A percentile compares a stretch with the other conserved stretches of the same genome.
Evolutionary conservation across 64 coral and sea anemone species (phyloP).

Genomic region (Hydrozoanthus tunicans): DNA sequence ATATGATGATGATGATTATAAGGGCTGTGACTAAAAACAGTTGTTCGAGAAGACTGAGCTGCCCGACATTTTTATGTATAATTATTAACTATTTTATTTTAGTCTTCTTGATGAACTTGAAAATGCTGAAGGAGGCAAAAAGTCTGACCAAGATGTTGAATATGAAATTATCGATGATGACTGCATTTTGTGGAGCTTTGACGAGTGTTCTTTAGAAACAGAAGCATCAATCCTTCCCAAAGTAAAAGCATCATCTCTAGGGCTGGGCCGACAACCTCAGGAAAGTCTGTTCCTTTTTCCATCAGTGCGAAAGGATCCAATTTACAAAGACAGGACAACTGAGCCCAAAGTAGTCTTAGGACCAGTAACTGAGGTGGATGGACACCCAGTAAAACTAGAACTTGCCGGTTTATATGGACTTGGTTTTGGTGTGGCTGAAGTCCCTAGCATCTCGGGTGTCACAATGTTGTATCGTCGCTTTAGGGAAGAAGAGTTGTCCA

Average conservation of each 20-base stretch:
- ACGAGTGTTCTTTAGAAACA: constrained; percentile 43
- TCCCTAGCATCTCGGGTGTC: constrained; percentile 55
- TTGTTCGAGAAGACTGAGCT: no score
- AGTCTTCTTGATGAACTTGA: constrained; percentile 59
- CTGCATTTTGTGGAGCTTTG: constrained; percentile 85
- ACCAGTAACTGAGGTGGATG: constrained; percentile 72
- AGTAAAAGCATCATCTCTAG: background rate
- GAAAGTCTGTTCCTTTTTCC: constrained; percentile 58
- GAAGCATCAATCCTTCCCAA: background rate
- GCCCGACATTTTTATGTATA: background rate
- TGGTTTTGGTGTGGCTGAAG: constrained; percentile 70
- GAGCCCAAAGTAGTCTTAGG: constrained; percentile 82
- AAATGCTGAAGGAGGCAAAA: background rate
- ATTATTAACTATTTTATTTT: background rate
- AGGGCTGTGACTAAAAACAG: no score
- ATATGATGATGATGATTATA: no score
- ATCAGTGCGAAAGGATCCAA: constrained; percentile 65
- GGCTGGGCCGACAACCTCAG: background rate
- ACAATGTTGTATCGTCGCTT: constrained; percentile 93
- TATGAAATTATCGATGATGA: constrained; percentile 63
- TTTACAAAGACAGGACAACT: constrained; percentile 70
- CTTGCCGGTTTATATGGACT: constrained; percentile 78
- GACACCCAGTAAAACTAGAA: constrained; percentile 78
- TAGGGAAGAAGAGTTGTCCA: constrained; percentile 76
- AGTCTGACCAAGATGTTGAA: constrained; percentile 32